phyloP scores from a whole-genome alignment of 1,140 invertebrate genomes.

The Matsumurasca onukii region DNA sequence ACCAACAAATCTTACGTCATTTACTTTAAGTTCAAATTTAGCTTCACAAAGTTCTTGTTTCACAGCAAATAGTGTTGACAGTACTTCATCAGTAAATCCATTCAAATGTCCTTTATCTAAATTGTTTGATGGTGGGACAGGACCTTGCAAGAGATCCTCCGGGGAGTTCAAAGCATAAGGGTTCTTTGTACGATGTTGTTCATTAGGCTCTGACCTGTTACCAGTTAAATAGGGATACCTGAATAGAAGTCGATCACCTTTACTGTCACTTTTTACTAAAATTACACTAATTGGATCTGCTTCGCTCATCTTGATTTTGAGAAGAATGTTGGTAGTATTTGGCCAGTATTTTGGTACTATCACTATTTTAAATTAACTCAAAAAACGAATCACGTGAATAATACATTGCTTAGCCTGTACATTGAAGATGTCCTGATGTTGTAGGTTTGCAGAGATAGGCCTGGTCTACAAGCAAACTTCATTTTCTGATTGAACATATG shows the following conservation, averaged over 20 bases:
- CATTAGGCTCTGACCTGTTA: slow-evolving; percentile 53
- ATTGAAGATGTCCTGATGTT: too few relatives aligned
- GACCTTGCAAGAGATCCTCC: slow-evolving; percentile 71
- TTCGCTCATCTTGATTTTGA: too few relatives aligned
- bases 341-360: too few relatives aligned
- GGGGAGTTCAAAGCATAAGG: slow-evolving; percentile 70
- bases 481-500: too few relatives aligned
- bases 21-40: slow-evolving; percentile 93
- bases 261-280: slow-evolving; percentile 92
- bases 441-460: too few relatives aligned
- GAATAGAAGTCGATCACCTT: slow-evolving; percentile 89
- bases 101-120: slow-evolving; percentile 64
- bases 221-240: slow-evolving; percentile 77
- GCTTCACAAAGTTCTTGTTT: slow-evolving; percentile 84
- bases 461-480: too few relatives aligned
- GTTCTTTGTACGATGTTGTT: slow-evolving; percentile 65
- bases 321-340: too few relatives aligned
- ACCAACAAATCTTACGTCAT: slow-evolving; percentile 92
- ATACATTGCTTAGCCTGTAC: too few relatives aligned
- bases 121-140: slow-evolving; percentile 58
- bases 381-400: too few relatives aligned
- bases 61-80: slow-evolving; percentile 90
- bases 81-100: slow-evolving; percentile 78
- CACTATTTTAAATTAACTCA: too few relatives aligned
- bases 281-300: slow-evolving; percentile 89